Conservation (phyloP, 1,140 invertebrate species). For the Gerris buenoi region DNA sequence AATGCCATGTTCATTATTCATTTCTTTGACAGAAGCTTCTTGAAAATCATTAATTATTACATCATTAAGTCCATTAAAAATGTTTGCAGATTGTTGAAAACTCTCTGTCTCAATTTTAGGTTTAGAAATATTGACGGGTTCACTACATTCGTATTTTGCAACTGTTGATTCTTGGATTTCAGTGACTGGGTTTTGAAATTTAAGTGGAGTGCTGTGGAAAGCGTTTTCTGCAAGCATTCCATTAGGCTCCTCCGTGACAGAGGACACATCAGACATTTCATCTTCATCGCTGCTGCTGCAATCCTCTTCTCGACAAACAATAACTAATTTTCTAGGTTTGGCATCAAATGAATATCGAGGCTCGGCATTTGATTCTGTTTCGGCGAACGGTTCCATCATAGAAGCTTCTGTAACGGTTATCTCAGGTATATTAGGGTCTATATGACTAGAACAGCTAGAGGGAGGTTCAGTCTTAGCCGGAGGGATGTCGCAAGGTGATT, state of each 20-base stretch:
- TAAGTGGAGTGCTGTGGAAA: too few species aligned
- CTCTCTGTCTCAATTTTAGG: too few species aligned
- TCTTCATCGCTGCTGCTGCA: background rate
- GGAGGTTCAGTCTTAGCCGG: background rate
- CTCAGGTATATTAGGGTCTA: constrained; percentile 15
- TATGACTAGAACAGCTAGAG: background rate
- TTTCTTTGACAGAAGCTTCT: too few species aligned
- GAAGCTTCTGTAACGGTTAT: constrained; percentile 19
- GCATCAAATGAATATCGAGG: constrained; percentile 5
- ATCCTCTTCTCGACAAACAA: constrained; percentile 13
- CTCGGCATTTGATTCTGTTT: constrained; percentile 9
- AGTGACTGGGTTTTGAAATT: too few species aligned
- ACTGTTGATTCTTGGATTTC: background rate
- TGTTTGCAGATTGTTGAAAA: too few species aligned
- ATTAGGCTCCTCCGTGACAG: too few species aligned
- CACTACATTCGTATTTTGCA: background rate
- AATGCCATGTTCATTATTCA: too few species aligned
- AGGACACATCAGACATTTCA: too few species aligned
- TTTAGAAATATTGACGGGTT: background rate
- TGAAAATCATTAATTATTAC: too few species aligned
- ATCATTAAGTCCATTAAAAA: too few species aligned
- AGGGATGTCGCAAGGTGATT: background rate
- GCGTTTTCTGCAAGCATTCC: too few species aligned
- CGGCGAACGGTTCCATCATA: constrained; percentile 8
- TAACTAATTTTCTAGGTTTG: constrained; percentile 15